Evolutionary conservation across 2,888 invertebrate genomes (phyloP), one percentile per base, ranked within the genome.

Genomic region (Tuberolachnus salignus): DNA sequence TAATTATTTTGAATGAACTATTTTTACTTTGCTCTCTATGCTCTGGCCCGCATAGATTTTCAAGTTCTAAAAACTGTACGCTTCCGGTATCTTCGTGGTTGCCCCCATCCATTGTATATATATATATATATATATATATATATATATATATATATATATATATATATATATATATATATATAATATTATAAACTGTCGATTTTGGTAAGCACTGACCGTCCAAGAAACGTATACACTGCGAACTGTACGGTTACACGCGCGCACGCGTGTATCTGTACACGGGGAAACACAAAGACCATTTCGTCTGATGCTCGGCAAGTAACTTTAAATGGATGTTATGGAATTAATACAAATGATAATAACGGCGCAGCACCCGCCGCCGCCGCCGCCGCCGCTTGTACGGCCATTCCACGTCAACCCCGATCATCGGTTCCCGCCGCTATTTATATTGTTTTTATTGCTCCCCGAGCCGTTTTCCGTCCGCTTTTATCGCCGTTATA

Each of bases 371-470:
- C 16, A 69, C 16, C n/a, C 34, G 14, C 59, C 46, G 16, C 19
- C 70, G 46, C 46, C 53, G 10, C 26, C 16, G 1, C 49, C n/a
- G 16, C 8, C 46, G 19, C 10, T 23, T 19, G 16, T 53, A 74
- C 16, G 74, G 74, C 78, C 49, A 59, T 78, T 49, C 46, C 78
- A 78, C 78, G 78, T 78, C 78, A 67, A 78, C 78, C 78, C 78
- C 67, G 78, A 78, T 78, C 78, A 67, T 75, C 75, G 75, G 75
- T 59, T 78, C 59, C 67, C 69, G 34, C 78, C 26, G 57, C 67
- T 78, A 78, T 78, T 78, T 78, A 78, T 67, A 78, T 78, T 78
- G 78, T 78, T 78, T 78, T 78, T 78, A 78, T 78, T 78, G 78
- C 67, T 69, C 78, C 59, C 59, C 78, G 67, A 69, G 78, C 75